Percentiles rank a stretch among this genome's conserved stretches.
Evolutionary conservation across 2,888 invertebrate species (phyloP).

Genomic region (Adelognathus sp.): DNA sequence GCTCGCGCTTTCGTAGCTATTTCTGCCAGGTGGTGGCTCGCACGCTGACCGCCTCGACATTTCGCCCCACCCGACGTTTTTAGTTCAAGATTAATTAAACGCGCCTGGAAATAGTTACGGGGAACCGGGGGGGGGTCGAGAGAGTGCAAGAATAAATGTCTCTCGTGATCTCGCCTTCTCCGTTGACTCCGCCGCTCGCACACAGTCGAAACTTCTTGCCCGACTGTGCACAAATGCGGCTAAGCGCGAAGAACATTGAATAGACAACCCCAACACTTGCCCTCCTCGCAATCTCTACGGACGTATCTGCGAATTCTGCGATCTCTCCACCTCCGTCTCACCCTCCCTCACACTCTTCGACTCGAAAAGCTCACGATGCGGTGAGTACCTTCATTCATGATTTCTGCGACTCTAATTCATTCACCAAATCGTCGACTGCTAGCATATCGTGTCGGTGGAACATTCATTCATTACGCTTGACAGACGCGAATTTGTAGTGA

Average conservation of each 20-base stretch:
- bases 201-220: not conserved
- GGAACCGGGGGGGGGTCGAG: conserved; percentile 39
- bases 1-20: conserved; percentile 67
- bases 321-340: conserved; percentile 23
- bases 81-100: conserved; percentile 78
- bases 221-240: not conserved
- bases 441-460: conserved; percentile 33
- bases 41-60: conserved; percentile 62
- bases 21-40: conserved; percentile 75
- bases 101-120: conserved; percentile 75
- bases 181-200: not conserved
- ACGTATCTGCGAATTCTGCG: conserved; percentile 5
- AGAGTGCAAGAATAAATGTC: conserved; percentile 14
- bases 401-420: conserved; percentile 53
- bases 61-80: conserved; percentile 74
- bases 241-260: conserved; percentile 14
- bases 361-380: conserved; percentile 33
- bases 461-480: conserved; percentile 30
- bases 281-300: conserved; percentile 28
- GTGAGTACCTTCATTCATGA: conserved; percentile 56
- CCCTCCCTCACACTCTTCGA: too few relatives aligned
- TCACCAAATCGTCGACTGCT: conserved; percentile 35
- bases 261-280: conserved; percentile 38
- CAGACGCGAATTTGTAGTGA: not conserved
- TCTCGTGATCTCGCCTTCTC: conserved; percentile 2